phyloP scores from a whole-genome alignment of 2,888 invertebrate genomes.

The Campoplex nolae region DNA sequence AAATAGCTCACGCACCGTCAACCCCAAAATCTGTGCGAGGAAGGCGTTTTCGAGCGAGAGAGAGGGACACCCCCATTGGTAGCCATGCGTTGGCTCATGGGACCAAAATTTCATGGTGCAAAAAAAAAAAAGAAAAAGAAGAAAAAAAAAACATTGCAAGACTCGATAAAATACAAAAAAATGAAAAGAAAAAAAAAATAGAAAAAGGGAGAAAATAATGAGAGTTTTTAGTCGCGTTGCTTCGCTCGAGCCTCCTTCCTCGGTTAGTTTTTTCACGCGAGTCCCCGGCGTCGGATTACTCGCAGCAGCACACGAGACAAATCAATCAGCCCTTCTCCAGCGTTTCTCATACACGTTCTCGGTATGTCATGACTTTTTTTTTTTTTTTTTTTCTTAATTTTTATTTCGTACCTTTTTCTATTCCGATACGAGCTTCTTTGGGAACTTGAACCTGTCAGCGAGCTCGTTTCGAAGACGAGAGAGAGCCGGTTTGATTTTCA shows the following conservation, averaged over 20 bases:
- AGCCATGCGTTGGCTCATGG: not conserved
- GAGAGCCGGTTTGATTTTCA: too few relatives aligned
- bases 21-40: not conserved
- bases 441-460: too few relatives aligned
- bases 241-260: constrained; percentile 57
- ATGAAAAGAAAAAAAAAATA: too few relatives aligned
- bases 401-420: too few relatives aligned
- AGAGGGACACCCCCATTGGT: not conserved
- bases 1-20: too few relatives aligned
- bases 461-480: too few relatives aligned
- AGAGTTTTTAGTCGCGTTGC: too few relatives aligned
- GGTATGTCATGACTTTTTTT: constrained; percentile 67
- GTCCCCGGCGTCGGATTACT: constrained; percentile 78
- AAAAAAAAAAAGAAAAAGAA: too few relatives aligned
- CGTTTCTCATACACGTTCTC: constrained; percentile 8
- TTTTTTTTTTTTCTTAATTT: too few relatives aligned
- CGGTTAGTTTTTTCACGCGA: constrained; percentile 78
- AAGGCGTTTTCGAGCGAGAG: constrained; percentile 12
- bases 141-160: too few relatives aligned
- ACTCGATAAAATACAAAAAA: too few relatives aligned
- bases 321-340: constrained; percentile 28
- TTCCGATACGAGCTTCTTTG: too few relatives aligned
- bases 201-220: constrained; percentile 9
- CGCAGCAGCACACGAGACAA: constrained; percentile 13
- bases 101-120: not conserved